Evolutionary conservation across 1,140 invertebrate species (phyloP).

Genomic region (Gonioctena quinquepunctata): DNA sequence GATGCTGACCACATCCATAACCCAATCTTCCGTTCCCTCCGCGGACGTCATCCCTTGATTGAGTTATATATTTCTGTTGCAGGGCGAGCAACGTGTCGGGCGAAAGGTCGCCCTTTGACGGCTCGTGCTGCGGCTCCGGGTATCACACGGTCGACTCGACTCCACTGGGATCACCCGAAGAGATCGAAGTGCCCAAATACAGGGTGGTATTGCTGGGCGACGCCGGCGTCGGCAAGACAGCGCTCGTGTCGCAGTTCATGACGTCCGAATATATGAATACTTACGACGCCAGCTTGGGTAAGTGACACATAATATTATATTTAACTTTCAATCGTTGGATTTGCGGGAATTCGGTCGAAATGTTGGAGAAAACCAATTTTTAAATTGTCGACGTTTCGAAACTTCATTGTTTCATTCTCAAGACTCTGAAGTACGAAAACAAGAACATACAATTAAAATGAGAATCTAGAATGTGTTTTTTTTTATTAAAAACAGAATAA

Average conservation of each 20-base stretch:
- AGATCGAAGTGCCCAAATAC: constrained; percentile 68
- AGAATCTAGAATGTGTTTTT: no score
- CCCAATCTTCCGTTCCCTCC: no score
- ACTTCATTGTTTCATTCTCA: no score
- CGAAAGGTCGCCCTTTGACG: constrained; percentile 80
- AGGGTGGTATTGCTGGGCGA: constrained; percentile 80
- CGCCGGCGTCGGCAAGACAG: constrained; percentile 86
- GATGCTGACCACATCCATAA: no score
- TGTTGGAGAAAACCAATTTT: no score
- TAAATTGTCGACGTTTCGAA: no score
- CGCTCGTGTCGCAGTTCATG: constrained; percentile 89
- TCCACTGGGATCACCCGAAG: constrained; percentile 59
- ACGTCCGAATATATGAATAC: constrained; percentile 93
- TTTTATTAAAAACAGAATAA: no score
- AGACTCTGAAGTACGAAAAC: no score
- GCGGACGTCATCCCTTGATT: no score
- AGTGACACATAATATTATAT: constrained; percentile 46
- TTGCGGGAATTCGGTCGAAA: no score
- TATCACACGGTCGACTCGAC: constrained; percentile 71
- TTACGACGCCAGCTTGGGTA: constrained; percentile 85
- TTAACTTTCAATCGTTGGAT: no score
- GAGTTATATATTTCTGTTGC: neutral
- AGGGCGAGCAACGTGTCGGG: constrained; percentile 67
- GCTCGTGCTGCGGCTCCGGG: constrained; percentile 77
- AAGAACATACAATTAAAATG: no score